Conservation (phyloP, 1,140 invertebrate species). For the Tetraneura akinire region DNA sequence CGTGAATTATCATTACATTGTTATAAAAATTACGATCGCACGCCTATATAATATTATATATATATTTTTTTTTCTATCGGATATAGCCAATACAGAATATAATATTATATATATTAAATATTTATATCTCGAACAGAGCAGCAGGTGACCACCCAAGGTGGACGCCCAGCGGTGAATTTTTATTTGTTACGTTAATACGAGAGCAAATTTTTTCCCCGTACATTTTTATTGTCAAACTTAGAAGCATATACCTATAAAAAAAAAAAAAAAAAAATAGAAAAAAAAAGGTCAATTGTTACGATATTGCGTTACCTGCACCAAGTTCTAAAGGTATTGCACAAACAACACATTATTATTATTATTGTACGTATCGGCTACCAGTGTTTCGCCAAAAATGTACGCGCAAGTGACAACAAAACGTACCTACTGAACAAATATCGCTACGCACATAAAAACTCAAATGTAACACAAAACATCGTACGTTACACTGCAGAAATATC, state of each 20-base stretch:
- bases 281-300: neutral
- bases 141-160: constrained; percentile 42
- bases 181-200: constrained; percentile 34
- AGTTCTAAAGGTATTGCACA: neutral
- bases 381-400: neutral
- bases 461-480: too few species aligned
- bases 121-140: neutral
- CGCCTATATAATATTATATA: neutral
- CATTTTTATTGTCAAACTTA: constrained; percentile 9
- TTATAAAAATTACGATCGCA: neutral
- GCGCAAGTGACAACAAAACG: too few species aligned
- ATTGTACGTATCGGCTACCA: neutral
- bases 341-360: neutral
- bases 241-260: too few species aligned
- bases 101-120: too few species aligned
- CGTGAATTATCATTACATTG: neutral
- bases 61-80: too few species aligned
- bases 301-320: neutral
- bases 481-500: too few species aligned
- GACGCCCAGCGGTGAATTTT: constrained; percentile 40
- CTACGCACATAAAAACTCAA: too few species aligned
- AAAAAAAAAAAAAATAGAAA: too few species aligned
- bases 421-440: too few species aligned
- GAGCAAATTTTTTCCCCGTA: neutral
- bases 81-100: too few species aligned